Evolutionary conservation across 1,140 invertebrate species (phyloP), one percentile per base, ranked within the genome.

Genomic region (Zaprionus vittiger): DNA sequence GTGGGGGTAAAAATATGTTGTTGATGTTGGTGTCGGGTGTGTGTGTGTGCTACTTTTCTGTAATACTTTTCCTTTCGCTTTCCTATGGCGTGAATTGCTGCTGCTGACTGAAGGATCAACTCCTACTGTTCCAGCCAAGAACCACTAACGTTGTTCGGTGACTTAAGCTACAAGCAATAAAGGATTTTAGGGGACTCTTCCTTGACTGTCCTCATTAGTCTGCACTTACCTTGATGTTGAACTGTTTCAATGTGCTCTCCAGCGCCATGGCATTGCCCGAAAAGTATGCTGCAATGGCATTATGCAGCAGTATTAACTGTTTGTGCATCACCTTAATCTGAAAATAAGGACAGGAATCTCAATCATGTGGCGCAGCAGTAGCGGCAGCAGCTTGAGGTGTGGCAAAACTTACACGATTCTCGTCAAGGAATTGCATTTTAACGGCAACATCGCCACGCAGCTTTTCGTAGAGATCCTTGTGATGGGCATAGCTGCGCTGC

Each of bases 281-380:
- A 93, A 99, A 99, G 93, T 99, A 99, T 2, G 98, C 98, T 44
- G 98, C 98, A 17, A 99, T 96, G 6, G 98, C 98, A 94, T 99
- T 99, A 93, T 99, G 98, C 93, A 99, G 98, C 77, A 99, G 93
- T 41, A 99, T 93, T 56, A 99, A 93, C 93, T 99, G 98, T 93
- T 99, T 99, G 93, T 99, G 98, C 98, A 99, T 99, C 73, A 99
- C 98, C 94, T 99, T 99, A 70, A 99, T 96, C 97, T 98, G 93
- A 52, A 41, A 80, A 24, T 15, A 0, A 24, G 2, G 2, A 5
- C 15, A 14, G 14, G 4, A 0, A 47, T 47, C 7, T 47, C 2
- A 47, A 11, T 47, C 7, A 17, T 17, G 6, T n/a, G 1, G 5
- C n/a, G 31, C 31, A 34, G 31, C 9, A 31, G 5, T 5, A 28